phyloP scores from a whole-genome alignment of 2,888 invertebrate species.

The Brenthis hecate region DNA sequence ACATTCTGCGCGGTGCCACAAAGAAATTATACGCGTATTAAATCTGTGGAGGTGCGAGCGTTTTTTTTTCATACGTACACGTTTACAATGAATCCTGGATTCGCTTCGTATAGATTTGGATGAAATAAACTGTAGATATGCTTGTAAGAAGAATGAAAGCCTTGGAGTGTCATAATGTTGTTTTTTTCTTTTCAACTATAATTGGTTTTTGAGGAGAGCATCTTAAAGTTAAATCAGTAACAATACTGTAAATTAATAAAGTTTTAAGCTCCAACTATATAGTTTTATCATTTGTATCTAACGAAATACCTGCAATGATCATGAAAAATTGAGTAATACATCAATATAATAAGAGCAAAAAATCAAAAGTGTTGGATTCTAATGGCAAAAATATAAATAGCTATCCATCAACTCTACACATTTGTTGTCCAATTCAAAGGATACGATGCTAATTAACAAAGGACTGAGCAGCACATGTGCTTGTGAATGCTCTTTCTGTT shows the following conservation, averaged over 20 bases:
- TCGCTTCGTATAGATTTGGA: slow-evolving; percentile 24
- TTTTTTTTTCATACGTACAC: slow-evolving; percentile 44
- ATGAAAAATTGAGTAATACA: too few species aligned
- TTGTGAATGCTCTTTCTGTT: slow-evolving; percentile 41
- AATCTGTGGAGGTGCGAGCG: slow-evolving; percentile 76
- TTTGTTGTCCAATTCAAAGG: slow-evolving; percentile 54
- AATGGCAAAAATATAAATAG: not conserved
- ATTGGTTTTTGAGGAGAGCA: too few species aligned
- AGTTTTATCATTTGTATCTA: too few species aligned
- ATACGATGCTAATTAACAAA: slow-evolving; percentile 79
- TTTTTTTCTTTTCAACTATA: too few species aligned
- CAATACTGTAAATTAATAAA: too few species aligned
- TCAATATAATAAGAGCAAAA: too few species aligned
- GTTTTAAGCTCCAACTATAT: too few species aligned
- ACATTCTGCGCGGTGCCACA: slow-evolving; percentile 82
- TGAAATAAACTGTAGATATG: not conserved
- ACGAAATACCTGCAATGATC: too few species aligned
- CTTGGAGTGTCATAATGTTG: too few species aligned
- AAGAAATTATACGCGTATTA: slow-evolving; percentile 83
- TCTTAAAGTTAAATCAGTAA: too few species aligned
- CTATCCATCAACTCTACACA: slow-evolving; percentile 48
- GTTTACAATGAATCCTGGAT: slow-evolving; percentile 43
- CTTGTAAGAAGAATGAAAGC: too few species aligned
- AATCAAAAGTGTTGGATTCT: not conserved
- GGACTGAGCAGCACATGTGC: slow-evolving; percentile 61